These are phyloP conservation scores for Stercorarius parasiticus DNA, from an alignment of 2,113 vertebrate species.

Conservation along the genomic window DNA sequence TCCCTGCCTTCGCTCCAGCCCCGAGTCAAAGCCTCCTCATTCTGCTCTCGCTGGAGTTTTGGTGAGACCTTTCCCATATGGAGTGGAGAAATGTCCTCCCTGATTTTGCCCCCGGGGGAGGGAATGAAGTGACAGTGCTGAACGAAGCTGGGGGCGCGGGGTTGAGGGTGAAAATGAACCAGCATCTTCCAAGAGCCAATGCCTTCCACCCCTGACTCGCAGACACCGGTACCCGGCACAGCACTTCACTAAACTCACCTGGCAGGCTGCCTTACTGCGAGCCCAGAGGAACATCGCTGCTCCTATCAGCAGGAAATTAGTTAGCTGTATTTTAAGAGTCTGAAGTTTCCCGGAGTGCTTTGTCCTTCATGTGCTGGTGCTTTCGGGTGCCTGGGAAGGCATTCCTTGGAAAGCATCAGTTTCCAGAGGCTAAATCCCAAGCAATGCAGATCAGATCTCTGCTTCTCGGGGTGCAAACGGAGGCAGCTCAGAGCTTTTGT, in stretches of 20 bases:
- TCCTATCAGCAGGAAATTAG: background rate
- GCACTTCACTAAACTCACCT: background rate
- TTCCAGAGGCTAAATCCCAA: background rate
- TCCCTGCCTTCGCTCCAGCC: background rate
- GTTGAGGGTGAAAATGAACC: background rate
- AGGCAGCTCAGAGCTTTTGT: background rate
- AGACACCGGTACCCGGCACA: background rate
- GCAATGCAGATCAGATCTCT: background rate
- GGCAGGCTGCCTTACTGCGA: background rate
- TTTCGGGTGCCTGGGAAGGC: background rate
- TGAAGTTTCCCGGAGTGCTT: background rate
- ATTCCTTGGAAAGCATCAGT: accelerated
- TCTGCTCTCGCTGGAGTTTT: background rate
- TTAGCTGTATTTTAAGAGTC: background rate
- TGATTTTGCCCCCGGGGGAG: background rate
- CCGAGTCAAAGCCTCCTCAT: background rate
- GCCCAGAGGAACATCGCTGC: background rate
- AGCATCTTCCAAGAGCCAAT: background rate
- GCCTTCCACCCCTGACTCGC: background rate
- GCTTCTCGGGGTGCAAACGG: background rate
- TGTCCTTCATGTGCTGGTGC: background rate
- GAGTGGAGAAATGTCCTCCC: background rate
- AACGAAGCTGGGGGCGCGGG: accelerated
- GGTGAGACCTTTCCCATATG: background rate
- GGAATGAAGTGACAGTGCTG: background rate